These are phyloP conservation scores for Brachionus manjavacas DNA, from an alignment of 1,140 invertebrate species.

Conservation along the genomic window DNA sequence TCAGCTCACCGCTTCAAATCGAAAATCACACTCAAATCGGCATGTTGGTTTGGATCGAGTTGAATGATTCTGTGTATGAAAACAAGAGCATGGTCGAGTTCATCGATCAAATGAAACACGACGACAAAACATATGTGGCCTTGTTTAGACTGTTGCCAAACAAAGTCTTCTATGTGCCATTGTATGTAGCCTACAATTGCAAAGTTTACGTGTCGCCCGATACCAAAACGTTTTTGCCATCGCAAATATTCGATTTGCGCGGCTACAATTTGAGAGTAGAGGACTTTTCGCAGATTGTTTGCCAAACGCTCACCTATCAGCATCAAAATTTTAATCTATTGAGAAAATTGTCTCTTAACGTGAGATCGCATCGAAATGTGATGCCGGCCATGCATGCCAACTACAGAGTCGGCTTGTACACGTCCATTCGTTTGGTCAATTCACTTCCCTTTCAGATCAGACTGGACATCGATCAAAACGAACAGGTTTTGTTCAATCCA, in stretches of 20 bases:
- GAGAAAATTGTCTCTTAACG: constrained; percentile 2
- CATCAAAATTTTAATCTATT: neutral
- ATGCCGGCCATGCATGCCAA: constrained; percentile 42
- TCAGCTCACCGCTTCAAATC: constrained; percentile 37
- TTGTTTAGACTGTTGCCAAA: constrained; percentile 4
- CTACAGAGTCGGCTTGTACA: neutral
- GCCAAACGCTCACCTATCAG: neutral
- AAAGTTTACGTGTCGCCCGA: constrained; percentile 3
- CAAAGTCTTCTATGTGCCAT: constrained; percentile 36
- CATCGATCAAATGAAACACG: neutral
- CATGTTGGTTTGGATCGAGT: neutral
- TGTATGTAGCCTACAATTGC: constrained; percentile 34
- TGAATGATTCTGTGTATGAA: neutral
- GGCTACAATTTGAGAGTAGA: constrained; percentile 38
- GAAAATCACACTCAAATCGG: constrained; percentile 34
- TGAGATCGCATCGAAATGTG: constrained; percentile 22
- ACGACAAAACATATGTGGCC: neutral
- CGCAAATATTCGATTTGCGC: constrained; percentile 24
- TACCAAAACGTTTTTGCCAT: neutral
- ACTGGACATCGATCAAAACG: neutral
- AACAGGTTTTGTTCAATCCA: neutral
- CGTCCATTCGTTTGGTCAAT: constrained; percentile 11
- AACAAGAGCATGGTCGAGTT: neutral
- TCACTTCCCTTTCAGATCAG: constrained; percentile 27
- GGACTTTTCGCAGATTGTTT: neutral